Base-by-base conservation (phyloP, 2,113 vertebrate species). In the Antechinus flavipes region DNA sequence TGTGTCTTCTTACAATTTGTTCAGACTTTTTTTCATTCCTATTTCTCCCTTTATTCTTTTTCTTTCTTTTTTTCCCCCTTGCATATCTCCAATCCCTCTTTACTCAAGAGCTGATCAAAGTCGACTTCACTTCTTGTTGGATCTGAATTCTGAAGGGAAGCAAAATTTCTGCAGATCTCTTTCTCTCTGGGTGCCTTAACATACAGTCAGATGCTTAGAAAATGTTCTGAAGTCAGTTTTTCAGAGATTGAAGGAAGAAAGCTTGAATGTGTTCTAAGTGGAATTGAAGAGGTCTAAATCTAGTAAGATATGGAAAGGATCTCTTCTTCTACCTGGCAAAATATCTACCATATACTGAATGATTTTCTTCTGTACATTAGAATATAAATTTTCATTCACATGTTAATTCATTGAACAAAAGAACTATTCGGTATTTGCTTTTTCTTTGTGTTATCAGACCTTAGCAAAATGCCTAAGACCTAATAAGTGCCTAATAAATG, bases 1-100 rank as follows among this genome's bases (percentile, higher is more conserved):
- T 96, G 76, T n/a, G 49, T 93, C 96, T 46, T 61, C 53, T 49
- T 11, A 91, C 26, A 68, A 52, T 94, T 96, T 89, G n/a, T 91
- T 94, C 90, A 49, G 1, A 47, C 22, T 30, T 76, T 94, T 91
- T 52, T 52, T 52, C 47, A 52, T 94, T 89, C 6, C 54, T 30
- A 12, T 92, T 91, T 56, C 90, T 35, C 35, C 90, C 42, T 50
- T 61, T 54, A 52, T 47, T 12, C 14, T 14, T 50, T 53, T 11
- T 50, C 24, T 53, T 54, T 35, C 7, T 58, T 11, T 49, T 91
- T 84, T 14, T 68, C 91, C 24, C 91, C 19, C 46, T 56, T 42
- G 19, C 3, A 23, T 84, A 19, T 2, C 42, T 93, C n/a, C 10
- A 2, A 92, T 61, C 91, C 47, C 42, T 76, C 22, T 84, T 68